These are phyloP conservation scores for Macrosoma leucophasiata DNA, from an alignment of 2,888 invertebrate genomes.

Conservation along the genomic window DNA sequence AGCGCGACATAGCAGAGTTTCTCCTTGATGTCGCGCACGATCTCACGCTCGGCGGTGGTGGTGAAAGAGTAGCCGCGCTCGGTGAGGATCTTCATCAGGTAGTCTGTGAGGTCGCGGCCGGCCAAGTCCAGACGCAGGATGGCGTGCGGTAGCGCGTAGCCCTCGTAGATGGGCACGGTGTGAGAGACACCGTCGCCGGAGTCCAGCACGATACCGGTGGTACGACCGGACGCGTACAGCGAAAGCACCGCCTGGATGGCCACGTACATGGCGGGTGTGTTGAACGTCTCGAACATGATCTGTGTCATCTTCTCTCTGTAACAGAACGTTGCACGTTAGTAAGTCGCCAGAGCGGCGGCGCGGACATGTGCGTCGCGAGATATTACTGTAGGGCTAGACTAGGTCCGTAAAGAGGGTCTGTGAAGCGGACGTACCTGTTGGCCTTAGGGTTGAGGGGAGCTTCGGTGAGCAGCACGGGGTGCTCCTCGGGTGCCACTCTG, in stretches of 20 bases:
- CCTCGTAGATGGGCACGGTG: constrained; percentile 96
- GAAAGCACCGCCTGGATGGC: constrained; percentile 96
- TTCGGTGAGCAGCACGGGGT: constrained; percentile 91
- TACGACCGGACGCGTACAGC: constrained; percentile 95
- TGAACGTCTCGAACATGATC: constrained; percentile 95
- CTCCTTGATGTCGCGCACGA: constrained; percentile 96
- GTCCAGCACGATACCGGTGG: constrained; percentile 96
- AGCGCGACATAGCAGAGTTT: constrained; percentile 93
- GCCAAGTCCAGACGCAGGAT: constrained; percentile 94
- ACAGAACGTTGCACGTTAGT: constrained; percentile 76
- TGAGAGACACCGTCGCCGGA: constrained; percentile 97
- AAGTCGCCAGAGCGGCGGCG: constrained; percentile 1
- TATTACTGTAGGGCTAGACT: background rate
- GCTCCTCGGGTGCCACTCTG: constrained; percentile 93
- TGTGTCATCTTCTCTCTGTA: constrained; percentile 91
- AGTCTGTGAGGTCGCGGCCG: constrained; percentile 93
- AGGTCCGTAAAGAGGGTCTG: no score
- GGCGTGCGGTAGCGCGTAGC: constrained; percentile 93
- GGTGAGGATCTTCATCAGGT: constrained; percentile 94
- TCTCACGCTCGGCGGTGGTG: constrained; percentile 94
- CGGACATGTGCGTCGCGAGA: constrained; percentile 21
- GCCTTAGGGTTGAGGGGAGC: constrained; percentile 93
- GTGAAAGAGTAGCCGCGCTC: constrained; percentile 94
- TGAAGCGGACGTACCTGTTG: constrained; percentile 70
- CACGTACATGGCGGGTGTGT: constrained; percentile 95